phyloP scores from a whole-genome alignment of 2,888 invertebrate species.

The Stramonita haemastoma region DNA sequence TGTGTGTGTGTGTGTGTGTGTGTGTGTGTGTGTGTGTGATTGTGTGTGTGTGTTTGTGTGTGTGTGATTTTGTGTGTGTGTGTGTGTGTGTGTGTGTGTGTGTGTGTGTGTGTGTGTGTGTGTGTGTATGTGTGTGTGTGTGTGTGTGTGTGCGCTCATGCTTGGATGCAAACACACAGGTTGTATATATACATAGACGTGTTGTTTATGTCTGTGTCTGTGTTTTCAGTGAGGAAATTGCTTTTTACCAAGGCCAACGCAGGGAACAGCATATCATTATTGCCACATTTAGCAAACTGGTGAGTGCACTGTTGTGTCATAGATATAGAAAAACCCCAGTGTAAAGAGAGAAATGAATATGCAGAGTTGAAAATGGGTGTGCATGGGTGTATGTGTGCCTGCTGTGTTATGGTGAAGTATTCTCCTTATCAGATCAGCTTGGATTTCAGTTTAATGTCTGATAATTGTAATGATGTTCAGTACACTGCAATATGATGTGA shows the following conservation, averaged over 20 bases:
- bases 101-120: conserved; percentile 18
- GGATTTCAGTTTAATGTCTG: no score
- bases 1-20: no score
- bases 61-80: neutral
- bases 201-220: neutral
- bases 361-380: no score
- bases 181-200: neutral
- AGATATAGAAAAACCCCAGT: conserved; percentile 76
- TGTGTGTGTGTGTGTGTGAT: neutral
- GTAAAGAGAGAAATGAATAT: no score
- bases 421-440: no score
- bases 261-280: conserved; percentile 92
- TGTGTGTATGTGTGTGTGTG: neutral
- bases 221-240: conserved; percentile 88
- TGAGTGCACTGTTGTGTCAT: conserved; percentile 60
- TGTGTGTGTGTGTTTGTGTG: no score
- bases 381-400: no score
- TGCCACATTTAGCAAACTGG: conserved; percentile 91
- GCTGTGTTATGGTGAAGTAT: no score
- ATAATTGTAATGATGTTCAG: no score
- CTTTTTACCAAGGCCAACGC: conserved; percentile 82
- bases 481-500: no score
- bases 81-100: neutral
- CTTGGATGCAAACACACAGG: neutral
- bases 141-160: neutral